Conservation (phyloP, 2,888 invertebrate species). For the Ptilodon capucinus region DNA sequence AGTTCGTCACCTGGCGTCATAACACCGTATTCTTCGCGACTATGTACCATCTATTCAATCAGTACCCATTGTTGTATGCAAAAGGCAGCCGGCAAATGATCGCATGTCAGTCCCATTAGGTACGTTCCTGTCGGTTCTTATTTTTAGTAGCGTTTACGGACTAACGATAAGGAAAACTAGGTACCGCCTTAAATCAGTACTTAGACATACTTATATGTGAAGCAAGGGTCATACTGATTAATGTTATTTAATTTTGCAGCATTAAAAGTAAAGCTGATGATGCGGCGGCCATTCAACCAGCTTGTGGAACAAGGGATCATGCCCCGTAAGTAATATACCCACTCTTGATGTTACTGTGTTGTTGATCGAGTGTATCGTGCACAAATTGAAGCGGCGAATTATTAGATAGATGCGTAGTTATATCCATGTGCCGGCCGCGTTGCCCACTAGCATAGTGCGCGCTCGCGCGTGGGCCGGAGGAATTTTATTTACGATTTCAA, state of each 20-base stretch:
- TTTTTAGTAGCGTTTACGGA: conserved; percentile 3
- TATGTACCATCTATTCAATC: conserved; percentile 53
- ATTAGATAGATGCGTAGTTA: conserved; percentile 3
- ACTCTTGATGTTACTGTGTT: neutral
- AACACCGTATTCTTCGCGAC: conserved; percentile 48
- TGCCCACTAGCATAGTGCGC: conserved; percentile 8
- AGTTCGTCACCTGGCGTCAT: conserved; percentile 69
- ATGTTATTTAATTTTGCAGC: conserved; percentile 85
- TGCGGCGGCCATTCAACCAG: conserved; percentile 96
- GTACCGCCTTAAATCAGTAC: neutral
- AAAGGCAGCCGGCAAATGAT: conserved; percentile 45
- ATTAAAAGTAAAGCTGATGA: conserved; percentile 97
- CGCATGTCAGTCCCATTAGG: conserved; percentile 17
- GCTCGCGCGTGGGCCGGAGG: conserved; percentile 57
- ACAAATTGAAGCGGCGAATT: conserved; percentile 9
- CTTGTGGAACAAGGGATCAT: conserved; percentile 99
- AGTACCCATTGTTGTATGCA: conserved; percentile 59
- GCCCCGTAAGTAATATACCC: conserved; percentile 93
- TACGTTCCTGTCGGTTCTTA: conserved; percentile 18
- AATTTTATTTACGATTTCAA: conserved; percentile 68
- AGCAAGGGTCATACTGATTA: conserved; percentile 6
- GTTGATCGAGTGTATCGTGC: neutral
- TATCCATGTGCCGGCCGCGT: conserved; percentile 3
- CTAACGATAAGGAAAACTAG: neutral
- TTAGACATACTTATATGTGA: neutral